Percentiles rank a stretch among this genome's conserved stretches.
Evolutionary conservation across 1,140 invertebrate species (phyloP).

Genomic region (Bathynomus jamesi): DNA sequence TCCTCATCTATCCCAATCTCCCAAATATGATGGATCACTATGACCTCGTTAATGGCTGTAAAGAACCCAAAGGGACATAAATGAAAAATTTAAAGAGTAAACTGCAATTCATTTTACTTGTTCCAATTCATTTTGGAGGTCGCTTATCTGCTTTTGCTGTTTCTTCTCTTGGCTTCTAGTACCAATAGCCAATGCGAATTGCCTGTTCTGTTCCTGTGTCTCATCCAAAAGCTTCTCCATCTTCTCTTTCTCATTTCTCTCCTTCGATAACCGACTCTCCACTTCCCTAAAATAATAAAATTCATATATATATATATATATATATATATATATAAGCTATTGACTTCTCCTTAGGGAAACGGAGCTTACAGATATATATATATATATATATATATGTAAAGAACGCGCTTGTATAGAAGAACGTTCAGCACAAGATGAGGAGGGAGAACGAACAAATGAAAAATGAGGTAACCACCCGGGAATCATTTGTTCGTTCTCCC

Average conservation of each 20-base stretch:
- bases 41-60: too few relatives aligned
- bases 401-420: too few relatives aligned
- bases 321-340: conserved; percentile 2
- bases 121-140: neutral
- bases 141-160: neutral
- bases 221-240: neutral
- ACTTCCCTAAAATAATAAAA: neutral
- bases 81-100: too few relatives aligned
- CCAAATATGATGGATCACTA: too few relatives aligned
- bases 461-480: too few relatives aligned
- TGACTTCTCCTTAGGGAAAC: too few relatives aligned
- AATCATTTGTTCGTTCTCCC: too few relatives aligned
- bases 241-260: neutral
- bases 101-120: too few relatives aligned
- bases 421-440: too few relatives aligned
- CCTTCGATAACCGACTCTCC: neutral
- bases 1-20: too few relatives aligned
- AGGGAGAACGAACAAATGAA: too few relatives aligned
- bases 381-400: neutral
- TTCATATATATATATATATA: neutral
- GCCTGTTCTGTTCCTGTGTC: neutral
- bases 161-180: neutral
- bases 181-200: neutral
- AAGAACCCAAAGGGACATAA: too few relatives aligned
- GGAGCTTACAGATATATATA: neutral